A percentile compares a stretch with the other conserved stretches of the same genome.
Evolutionary conservation across 1,140 invertebrate species (phyloP).

Genomic region (Apolygus lucorum): DNA sequence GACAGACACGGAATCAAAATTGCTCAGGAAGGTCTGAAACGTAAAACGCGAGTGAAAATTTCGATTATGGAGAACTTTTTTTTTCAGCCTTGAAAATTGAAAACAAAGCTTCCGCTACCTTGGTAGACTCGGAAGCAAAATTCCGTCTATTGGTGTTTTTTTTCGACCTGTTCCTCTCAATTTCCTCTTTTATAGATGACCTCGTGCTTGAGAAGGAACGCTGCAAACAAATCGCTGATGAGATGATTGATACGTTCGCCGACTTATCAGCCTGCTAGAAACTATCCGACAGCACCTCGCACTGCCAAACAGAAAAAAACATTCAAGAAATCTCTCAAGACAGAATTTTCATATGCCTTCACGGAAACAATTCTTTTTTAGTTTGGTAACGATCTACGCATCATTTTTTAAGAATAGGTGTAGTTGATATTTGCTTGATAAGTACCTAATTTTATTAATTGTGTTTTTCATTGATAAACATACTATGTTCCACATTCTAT

Average conservation of each 20-base stretch:
- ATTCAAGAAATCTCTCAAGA: neutral
- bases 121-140: too few relatives aligned
- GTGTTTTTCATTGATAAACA: neutral
- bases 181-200: conserved; percentile 89
- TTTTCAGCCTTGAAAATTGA: too few relatives aligned
- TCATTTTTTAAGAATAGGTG: neutral
- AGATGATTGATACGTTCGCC: conserved; percentile 92
- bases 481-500: neutral
- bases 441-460: neutral
- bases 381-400: neutral
- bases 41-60: too few relatives aligned
- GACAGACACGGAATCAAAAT: too few relatives aligned
- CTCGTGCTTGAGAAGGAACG: conserved; percentile 92
- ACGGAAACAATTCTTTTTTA: neutral
- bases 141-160: too few relatives aligned
- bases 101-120: too few relatives aligned
- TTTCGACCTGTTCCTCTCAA: too few relatives aligned
- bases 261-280: conserved; percentile 65
- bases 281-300: neutral
- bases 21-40: too few relatives aligned
- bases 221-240: conserved; percentile 95
- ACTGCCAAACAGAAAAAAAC: conserved; percentile 2
- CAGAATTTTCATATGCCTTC: neutral
- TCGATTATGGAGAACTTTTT: too few relatives aligned
- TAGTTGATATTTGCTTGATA: neutral